A percentile compares a stretch with the other conserved stretches of the same genome.
Evolutionary conservation across 53 echinoderm and acorn worm species (phyloP).

Genomic region (Pentamera pediparva): DNA sequence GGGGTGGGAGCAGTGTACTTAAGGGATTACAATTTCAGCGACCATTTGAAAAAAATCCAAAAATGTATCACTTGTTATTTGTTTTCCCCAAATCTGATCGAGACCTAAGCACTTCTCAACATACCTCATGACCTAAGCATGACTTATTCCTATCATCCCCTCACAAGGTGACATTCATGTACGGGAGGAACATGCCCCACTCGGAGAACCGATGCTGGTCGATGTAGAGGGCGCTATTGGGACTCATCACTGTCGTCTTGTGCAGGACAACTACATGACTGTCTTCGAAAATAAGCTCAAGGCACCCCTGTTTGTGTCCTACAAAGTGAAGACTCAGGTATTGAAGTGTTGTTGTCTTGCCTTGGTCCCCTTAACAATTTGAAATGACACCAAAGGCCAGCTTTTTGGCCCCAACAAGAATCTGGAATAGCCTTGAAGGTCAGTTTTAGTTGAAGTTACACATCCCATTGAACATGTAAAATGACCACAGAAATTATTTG

Average conservation of each 20-base stretch:
- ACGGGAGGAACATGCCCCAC: neutral
- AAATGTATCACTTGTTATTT: neutral
- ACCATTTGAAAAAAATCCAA: neutral
- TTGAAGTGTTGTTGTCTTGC: no score
- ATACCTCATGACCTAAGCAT: neutral
- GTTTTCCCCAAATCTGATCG: no score
- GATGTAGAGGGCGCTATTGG: neutral
- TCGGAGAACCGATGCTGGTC: neutral
- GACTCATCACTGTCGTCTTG: conserved; percentile 1
- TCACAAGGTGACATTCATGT: neutral
- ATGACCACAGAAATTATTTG: no score
- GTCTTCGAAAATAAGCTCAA: conserved; percentile 7
- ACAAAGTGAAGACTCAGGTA: neutral
- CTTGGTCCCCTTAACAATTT: no score
- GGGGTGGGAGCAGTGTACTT: neutral
- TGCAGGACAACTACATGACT: conserved; percentile 16
- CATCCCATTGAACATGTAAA: no score
- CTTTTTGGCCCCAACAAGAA: no score
- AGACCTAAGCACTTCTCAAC: no score
- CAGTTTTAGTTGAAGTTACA: neutral
- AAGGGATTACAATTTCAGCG: neutral
- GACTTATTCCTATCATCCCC: neutral
- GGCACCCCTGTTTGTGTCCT: conserved; percentile 20
- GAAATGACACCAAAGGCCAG: no score
- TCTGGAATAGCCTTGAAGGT: no score